Conservation (phyloP, 2,888 invertebrate species). For the Xestoiulus laeticollis region DNA sequence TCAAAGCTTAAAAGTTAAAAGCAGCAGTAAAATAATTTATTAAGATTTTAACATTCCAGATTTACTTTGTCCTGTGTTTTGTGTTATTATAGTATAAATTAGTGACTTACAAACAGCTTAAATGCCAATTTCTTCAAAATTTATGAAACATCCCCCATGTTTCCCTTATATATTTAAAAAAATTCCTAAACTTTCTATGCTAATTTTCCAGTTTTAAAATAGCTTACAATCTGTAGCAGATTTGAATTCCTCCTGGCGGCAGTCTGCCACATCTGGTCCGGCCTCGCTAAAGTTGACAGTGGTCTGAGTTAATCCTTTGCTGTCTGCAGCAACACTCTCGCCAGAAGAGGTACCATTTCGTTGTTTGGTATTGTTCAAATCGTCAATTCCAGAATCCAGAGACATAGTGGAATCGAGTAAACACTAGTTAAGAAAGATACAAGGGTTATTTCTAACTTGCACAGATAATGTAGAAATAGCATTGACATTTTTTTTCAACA, state of each 20-base stretch:
- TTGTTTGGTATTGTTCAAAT: background rate
- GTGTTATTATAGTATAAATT: too few relatives aligned
- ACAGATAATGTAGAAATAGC: too few relatives aligned
- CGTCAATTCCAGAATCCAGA: constrained; percentile 50
- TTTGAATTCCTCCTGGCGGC: constrained; percentile 58
- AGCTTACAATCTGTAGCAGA: constrained; percentile 58
- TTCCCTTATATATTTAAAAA: too few relatives aligned
- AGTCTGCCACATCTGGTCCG: constrained; percentile 60
- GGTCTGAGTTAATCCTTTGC: background rate
- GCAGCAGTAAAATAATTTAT: too few relatives aligned
- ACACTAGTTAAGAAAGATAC: constrained; percentile 34
- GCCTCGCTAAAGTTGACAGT: constrained; percentile 58
- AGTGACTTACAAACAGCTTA: too few relatives aligned
- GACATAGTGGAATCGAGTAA: constrained; percentile 50
- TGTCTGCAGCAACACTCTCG: background rate
- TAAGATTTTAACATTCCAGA: too few relatives aligned
- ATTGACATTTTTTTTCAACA: too few relatives aligned
- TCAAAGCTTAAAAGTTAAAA: too few relatives aligned
- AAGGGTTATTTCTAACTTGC: too few relatives aligned
- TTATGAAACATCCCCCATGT: too few relatives aligned
- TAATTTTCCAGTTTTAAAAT: background rate
- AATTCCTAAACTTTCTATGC: background rate
- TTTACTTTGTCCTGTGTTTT: too few relatives aligned
- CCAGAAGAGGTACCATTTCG: background rate
- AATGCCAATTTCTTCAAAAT: too few relatives aligned